Percentiles rank a stretch among this genome's conserved stretches.
Evolutionary conservation across 2,888 invertebrate species (phyloP).

Genomic region (Morinoia aosen): DNA sequence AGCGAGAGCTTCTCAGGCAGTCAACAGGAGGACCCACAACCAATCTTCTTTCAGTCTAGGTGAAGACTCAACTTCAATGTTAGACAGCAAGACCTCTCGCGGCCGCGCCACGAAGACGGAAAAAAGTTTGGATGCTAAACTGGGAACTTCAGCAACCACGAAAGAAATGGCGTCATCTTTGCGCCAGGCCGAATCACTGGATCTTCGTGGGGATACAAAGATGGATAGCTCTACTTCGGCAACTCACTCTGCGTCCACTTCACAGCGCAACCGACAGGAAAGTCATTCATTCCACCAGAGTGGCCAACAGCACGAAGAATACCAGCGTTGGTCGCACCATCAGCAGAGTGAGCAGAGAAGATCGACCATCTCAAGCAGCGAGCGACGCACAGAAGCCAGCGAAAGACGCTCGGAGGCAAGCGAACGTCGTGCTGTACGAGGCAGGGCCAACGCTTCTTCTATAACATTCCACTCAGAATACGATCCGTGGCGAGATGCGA

Average conservation of each 20-base stretch:
- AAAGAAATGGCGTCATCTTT: conserved; percentile 67
- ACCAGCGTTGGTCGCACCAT: conserved; percentile 64
- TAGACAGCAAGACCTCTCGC: conserved; percentile 49
- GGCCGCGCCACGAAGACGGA: neutral
- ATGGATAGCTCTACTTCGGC: conserved; percentile 44
- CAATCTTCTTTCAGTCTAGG: conserved; percentile 63
- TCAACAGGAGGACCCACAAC: conserved; percentile 56
- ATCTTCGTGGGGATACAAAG: conserved; percentile 62
- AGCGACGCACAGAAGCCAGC: conserved; percentile 50
- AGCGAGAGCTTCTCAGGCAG: conserved; percentile 52
- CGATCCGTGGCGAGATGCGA: conserved; percentile 67
- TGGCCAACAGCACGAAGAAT: conserved; percentile 62
- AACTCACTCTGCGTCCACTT: neutral
- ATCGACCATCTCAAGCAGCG: conserved; percentile 15
- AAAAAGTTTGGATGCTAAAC: conserved; percentile 58
- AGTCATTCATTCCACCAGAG: conserved; percentile 61
- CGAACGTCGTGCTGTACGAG: conserved; percentile 57
- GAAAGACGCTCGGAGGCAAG: conserved; percentile 58
- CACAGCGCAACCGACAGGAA: conserved; percentile 39
- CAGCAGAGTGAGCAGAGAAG: conserved; percentile 50
- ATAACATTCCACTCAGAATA: conserved; percentile 67
- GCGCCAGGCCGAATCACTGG: conserved; percentile 65
- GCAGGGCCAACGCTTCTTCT: conserved; percentile 63
- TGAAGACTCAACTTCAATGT: conserved; percentile 53
- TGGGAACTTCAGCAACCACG: conserved; percentile 62